Conservation (phyloP, 2,113 vertebrate species). For the Antechinus flavipes region DNA sequence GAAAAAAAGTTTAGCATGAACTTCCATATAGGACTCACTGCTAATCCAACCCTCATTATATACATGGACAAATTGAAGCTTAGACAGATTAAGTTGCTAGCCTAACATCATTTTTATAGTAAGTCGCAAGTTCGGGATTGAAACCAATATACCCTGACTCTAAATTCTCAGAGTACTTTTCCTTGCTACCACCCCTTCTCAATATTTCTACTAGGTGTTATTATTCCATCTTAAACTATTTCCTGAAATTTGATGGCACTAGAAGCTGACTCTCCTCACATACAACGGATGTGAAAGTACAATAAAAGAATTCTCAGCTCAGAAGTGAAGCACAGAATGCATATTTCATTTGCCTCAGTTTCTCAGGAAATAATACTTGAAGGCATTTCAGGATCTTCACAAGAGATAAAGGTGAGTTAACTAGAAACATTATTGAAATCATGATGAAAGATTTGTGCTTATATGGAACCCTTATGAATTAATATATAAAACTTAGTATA, state of each 20-base stretch:
- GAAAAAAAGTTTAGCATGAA: background rate
- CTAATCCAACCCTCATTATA: background rate
- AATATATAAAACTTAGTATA: background rate
- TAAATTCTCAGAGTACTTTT: background rate
- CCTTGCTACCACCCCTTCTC: background rate
- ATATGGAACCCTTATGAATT: background rate
- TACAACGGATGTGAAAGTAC: background rate
- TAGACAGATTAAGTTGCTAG: background rate
- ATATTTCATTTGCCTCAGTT: background rate
- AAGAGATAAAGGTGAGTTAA: background rate
- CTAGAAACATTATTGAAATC: background rate
- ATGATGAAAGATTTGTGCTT: background rate
- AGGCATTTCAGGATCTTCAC: background rate
- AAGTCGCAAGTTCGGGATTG: background rate
- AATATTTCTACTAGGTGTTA: background rate
- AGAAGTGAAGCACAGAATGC: background rate
- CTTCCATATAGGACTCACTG: background rate
- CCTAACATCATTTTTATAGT: too few relatives aligned
- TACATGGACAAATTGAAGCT: background rate
- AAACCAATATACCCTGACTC: background rate
- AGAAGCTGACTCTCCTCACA: background rate
- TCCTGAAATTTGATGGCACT: background rate
- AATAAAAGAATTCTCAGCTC: background rate
- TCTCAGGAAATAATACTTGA: slow-evolving; percentile 15
- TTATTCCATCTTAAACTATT: background rate